Conservation (phyloP, 1,140 invertebrate species). For the Pristionchus pacificus region DNA sequence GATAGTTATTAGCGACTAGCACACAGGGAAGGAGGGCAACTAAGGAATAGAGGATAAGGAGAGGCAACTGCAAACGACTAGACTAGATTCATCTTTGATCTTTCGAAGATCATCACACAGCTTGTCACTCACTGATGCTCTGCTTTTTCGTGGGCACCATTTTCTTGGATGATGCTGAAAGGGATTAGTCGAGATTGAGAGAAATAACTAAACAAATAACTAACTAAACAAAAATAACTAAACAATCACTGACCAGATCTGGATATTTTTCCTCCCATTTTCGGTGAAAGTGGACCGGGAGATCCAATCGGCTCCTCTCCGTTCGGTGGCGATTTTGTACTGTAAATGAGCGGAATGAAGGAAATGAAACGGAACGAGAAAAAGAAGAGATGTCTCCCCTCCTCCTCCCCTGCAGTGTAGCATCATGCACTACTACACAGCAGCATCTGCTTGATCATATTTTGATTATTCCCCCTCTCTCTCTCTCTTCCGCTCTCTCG, state of each 20-base stretch:
- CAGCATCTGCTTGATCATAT: too few relatives aligned
- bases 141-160: not conserved
- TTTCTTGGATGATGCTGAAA: not conserved
- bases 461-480: conserved; percentile 10
- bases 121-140: not conserved
- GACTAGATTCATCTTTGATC: not conserved
- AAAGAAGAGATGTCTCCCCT: too few relatives aligned
- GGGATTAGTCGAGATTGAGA: too few relatives aligned
- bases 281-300: not conserved
- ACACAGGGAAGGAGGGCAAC: not conserved
- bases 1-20: not conserved
- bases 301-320: too few relatives aligned
- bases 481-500: conserved; percentile 20
- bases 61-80: not conserved
- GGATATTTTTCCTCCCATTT: not conserved
- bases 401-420: too few relatives aligned
- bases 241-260: not conserved
- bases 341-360: too few relatives aligned
- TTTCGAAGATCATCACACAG: not conserved
- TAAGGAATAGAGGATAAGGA: not conserved
- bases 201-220: not conserved
- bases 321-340: not conserved
- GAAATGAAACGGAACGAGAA: too few relatives aligned
- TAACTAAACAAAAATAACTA: not conserved
- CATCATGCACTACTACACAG: too few relatives aligned